phyloP scores from a whole-genome alignment of 2,888 invertebrate species.

The Hemithea aestivaria region DNA sequence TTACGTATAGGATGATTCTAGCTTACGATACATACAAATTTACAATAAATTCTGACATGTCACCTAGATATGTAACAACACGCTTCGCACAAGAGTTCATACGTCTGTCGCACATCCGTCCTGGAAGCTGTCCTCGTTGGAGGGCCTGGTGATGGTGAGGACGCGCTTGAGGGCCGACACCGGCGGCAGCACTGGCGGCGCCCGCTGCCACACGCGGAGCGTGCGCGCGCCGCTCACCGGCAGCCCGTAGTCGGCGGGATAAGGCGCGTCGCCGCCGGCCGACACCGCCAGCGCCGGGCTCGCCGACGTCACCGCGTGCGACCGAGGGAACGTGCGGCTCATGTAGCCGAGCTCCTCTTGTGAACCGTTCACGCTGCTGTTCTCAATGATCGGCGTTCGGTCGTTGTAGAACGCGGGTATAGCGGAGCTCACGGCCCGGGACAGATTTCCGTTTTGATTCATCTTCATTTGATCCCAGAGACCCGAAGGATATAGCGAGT shows the following conservation, averaged over 20 bases:
- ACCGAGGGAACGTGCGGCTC: conserved; percentile 81
- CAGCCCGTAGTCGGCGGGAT: conserved; percentile 89
- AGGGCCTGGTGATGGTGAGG: conserved; percentile 89
- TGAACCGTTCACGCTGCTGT: conserved; percentile 77
- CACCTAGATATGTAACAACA: conserved; percentile 47
- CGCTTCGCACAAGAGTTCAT: conserved; percentile 60
- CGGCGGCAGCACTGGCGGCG: conserved; percentile 91
- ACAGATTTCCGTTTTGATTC: conserved; percentile 74
- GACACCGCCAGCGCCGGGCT: conserved; percentile 68
- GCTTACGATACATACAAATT: conserved; percentile 45
- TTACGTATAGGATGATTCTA: conserved; percentile 56
- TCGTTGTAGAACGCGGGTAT: conserved; percentile 83
- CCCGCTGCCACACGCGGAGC: conserved; percentile 92
- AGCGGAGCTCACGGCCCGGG: conserved; percentile 78
- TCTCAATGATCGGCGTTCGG: conserved; percentile 86
- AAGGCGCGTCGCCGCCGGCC: conserved; percentile 66
- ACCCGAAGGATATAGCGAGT: conserved; percentile 88
- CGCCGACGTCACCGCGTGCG: conserved; percentile 55
- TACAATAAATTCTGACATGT: conserved; percentile 52
- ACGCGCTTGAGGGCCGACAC: conserved; percentile 92
- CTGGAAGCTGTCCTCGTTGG: conserved; percentile 94
- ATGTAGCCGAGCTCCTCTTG: conserved; percentile 81
- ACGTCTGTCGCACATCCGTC: conserved; percentile 96
- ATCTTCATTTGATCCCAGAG: conserved; percentile 84
- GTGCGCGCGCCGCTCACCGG: conserved; percentile 86